Conservation (phyloP, 2,797 vertebrate species). For the Euphonia xanthogaster region DNA sequence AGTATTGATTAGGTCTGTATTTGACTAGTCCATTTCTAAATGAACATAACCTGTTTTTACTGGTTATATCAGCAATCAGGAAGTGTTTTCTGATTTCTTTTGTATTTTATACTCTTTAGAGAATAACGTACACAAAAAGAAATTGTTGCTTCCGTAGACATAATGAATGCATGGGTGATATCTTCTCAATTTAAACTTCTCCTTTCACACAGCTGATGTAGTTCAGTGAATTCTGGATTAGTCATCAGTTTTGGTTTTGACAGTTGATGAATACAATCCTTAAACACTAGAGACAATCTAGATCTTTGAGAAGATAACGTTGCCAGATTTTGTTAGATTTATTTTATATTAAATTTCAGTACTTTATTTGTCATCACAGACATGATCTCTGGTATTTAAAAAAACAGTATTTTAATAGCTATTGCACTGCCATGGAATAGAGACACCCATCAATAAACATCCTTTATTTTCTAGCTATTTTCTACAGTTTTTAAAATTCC, state of each 20-base stretch:
- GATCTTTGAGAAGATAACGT: neutral
- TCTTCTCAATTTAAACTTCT: neutral
- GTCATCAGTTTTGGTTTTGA: neutral
- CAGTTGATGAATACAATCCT: neutral
- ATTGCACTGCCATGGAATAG: neutral
- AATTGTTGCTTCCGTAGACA: neutral
- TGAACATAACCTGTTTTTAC: neutral
- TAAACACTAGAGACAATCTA: neutral
- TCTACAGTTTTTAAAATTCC: neutral
- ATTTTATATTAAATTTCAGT: neutral
- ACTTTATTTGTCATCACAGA: neutral
- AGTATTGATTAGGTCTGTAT: conserved; percentile 82
- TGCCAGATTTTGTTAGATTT: neutral
- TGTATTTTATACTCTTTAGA: neutral
- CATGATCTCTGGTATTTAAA: neutral
- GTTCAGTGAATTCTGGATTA: neutral
- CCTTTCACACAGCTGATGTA: neutral
- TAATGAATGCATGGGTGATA: neutral
- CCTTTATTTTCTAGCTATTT: neutral
- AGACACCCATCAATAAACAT: neutral
- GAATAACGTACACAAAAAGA: neutral
- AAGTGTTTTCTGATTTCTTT: neutral
- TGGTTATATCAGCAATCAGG: conserved; percentile 5
- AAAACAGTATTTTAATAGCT: neutral
- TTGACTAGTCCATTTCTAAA: conserved; percentile 69